These are phyloP conservation scores for Diadegma fenestrale DNA, from an alignment of 2,888 invertebrate genomes.

Conservation along the genomic window DNA sequence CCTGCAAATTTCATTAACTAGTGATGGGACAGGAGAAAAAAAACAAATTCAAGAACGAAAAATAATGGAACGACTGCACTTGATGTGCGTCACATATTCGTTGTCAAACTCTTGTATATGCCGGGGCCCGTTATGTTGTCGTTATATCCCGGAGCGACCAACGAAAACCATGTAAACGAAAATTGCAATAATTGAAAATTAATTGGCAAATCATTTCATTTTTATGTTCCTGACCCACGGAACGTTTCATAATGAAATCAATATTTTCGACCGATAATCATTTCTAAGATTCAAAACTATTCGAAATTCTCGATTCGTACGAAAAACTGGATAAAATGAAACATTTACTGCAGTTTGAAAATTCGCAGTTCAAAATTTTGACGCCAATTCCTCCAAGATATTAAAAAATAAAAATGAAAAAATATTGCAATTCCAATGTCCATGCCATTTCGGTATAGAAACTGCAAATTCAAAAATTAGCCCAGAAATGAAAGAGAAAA, in stretches of 20 bases:
- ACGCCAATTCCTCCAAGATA: no score
- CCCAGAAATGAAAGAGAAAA: no score
- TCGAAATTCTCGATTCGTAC: no score
- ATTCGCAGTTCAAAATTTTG: no score
- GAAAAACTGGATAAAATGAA: no score
- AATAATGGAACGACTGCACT: constrained; percentile 29
- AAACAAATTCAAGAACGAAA: constrained; percentile 4
- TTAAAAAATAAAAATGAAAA: no score
- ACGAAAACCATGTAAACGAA: neutral
- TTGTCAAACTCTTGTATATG: constrained; percentile 2
- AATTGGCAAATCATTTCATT: neutral
- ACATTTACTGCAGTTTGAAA: no score
- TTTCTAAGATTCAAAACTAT: neutral
- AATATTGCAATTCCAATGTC: no score
- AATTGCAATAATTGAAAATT: neutral
- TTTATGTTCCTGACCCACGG: neutral
- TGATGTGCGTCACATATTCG: neutral
- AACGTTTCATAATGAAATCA: neutral
- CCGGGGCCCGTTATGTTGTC: neutral
- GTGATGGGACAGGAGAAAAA: constrained; percentile 20
- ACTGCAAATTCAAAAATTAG: no score
- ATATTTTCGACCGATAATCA: neutral
- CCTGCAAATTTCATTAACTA: constrained; percentile 61
- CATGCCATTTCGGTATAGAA: no score
- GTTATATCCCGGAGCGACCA: neutral